Conservation (phyloP, 2,113 vertebrate genomes). For the Tetrao urogallus region DNA sequence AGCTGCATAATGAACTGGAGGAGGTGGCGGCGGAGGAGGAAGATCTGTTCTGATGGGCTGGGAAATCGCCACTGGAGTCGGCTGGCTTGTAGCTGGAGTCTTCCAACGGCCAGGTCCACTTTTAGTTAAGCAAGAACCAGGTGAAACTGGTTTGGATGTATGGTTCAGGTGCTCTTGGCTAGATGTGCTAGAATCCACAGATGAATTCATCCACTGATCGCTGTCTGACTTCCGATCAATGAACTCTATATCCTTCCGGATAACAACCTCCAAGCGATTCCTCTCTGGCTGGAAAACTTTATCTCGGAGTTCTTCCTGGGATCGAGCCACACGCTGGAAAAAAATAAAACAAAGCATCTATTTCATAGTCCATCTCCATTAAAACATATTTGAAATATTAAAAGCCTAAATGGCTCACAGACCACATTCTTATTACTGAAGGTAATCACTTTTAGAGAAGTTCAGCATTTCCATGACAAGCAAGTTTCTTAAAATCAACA, state of each 20-base stretch:
- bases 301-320: conserved; percentile 90
- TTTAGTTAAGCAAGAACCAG: conserved; percentile 87
- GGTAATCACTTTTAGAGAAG: neutral
- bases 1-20: conserved; percentile 82
- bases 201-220: conserved; percentile 90
- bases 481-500: neutral
- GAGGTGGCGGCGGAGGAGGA: conserved; percentile 91
- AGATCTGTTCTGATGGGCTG: conserved; percentile 89
- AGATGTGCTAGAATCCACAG: conserved; percentile 92
- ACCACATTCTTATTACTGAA: neutral
- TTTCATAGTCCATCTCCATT: neutral
- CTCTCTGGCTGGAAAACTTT: conserved; percentile 79
- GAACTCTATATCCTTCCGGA: conserved; percentile 79
- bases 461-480: neutral
- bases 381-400: neutral
- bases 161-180: conserved; percentile 97
- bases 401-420: neutral
- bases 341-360: neutral
- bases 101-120: conserved; percentile 97
- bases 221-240: conserved; percentile 76
- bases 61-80: conserved; percentile 68
- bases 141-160: conserved; percentile 83
- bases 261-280: conserved; percentile 82
- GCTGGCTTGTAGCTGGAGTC: conserved; percentile 84
- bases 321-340: conserved; percentile 85